Conservation (phyloP, 2,888 invertebrate genomes). For the Caenorhabditis zanzibari region DNA sequence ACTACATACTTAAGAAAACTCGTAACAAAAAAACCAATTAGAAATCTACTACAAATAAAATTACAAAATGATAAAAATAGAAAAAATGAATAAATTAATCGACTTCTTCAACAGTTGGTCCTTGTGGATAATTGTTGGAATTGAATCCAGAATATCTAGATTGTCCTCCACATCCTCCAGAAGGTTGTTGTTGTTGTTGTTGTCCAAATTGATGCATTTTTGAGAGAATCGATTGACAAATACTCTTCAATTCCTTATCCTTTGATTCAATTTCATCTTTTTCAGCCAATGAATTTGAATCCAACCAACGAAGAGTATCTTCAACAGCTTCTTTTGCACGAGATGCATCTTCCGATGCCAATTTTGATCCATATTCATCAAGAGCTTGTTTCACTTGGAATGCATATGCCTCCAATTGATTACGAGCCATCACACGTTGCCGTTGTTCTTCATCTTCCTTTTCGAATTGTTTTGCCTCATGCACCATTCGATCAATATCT, state of each 20-base stretch:
- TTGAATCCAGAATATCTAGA: conserved; percentile 61
- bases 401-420: conserved; percentile 91
- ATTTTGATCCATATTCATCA: conserved; percentile 89
- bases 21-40: background rate
- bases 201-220: conserved; percentile 72
- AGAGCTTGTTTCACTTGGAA: conserved; percentile 78
- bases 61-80: background rate
- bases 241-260: conserved; percentile 74
- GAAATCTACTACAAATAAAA: conserved; percentile 10
- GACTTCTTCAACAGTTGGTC: conserved; percentile 81
- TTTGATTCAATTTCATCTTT: conserved; percentile 85
- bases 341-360: conserved; percentile 90
- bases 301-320: conserved; percentile 90
- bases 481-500: conserved; percentile 92
- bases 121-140: conserved; percentile 65
- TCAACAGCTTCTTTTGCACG: conserved; percentile 92
- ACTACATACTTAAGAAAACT: conserved; percentile 10
- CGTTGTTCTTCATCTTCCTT: conserved; percentile 85
- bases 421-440: conserved; percentile 83
- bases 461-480: conserved; percentile 94
- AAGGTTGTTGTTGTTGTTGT: no score
- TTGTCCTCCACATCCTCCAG: conserved; percentile 70
- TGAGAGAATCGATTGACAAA: conserved; percentile 74
- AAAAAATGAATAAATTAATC: conserved; percentile 69
- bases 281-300: conserved; percentile 89